phyloP scores from a whole-genome alignment of 2,113 vertebrate genomes.

The Empidonax traillii region DNA sequence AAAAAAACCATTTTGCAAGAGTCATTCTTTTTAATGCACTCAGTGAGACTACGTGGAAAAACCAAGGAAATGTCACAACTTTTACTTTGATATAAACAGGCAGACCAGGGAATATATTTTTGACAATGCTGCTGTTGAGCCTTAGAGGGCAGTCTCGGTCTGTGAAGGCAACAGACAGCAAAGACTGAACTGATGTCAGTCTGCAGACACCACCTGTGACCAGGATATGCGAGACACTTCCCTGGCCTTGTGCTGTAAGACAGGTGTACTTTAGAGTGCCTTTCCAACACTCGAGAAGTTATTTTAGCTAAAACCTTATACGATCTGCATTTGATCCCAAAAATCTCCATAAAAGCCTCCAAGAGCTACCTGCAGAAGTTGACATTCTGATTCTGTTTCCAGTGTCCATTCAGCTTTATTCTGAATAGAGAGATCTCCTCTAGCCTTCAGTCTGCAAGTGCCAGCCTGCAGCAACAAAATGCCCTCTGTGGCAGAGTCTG shows the following conservation, averaged over 20 bases:
- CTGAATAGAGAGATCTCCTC: constrained; percentile 6
- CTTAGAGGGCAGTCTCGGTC: neutral
- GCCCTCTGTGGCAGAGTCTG: constrained; percentile 28
- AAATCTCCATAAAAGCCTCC: neutral
- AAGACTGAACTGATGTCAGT: neutral
- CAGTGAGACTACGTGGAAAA: neutral
- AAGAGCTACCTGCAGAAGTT: constrained; percentile 56
- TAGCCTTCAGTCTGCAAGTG: constrained; percentile 70
- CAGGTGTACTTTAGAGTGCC: neutral
- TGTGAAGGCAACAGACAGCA: neutral
- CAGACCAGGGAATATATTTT: neutral
- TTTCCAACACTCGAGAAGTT: neutral
- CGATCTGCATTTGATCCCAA: neutral
- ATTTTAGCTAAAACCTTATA: neutral
- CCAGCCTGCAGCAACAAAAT: constrained; percentile 72
- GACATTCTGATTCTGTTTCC: constrained; percentile 71
- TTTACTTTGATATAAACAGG: neutral
- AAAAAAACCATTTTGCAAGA: neutral
- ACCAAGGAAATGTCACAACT: neutral
- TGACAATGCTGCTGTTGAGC: neutral
- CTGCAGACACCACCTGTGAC: neutral
- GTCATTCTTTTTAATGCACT: neutral
- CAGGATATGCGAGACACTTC: no score
- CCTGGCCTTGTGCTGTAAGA: neutral
- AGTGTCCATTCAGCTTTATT: constrained; percentile 67